These are phyloP conservation scores for Diachasmimorpha longicaudata DNA, from an alignment of 1,140 invertebrate species.

Conservation along the genomic window DNA sequence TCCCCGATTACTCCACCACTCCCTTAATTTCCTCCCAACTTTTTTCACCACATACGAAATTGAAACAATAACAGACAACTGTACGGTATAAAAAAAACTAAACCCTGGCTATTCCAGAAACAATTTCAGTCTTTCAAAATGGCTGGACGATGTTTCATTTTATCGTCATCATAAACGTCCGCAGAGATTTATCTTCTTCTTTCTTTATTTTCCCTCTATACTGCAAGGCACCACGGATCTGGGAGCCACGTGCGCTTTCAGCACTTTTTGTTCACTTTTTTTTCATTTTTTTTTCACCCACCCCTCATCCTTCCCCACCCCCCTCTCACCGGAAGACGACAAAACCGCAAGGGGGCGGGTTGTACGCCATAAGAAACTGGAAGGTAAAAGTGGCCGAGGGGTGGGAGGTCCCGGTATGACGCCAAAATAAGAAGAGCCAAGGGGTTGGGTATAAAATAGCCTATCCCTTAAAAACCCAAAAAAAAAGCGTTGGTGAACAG, in stretches of 20 bases:
- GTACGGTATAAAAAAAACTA: not conserved
- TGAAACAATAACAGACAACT: not conserved
- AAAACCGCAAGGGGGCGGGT: not conserved
- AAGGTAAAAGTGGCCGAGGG: not conserved
- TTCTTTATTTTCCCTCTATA: not conserved
- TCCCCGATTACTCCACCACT: no score
- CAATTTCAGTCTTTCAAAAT: constrained; percentile 1
- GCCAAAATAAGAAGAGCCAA: not conserved
- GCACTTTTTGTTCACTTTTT: not conserved
- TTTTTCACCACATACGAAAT: not conserved
- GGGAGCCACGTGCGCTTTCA: not conserved
- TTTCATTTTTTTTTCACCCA: not conserved
- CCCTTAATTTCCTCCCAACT: no score
- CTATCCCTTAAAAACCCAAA: not conserved
- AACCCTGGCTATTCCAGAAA: not conserved
- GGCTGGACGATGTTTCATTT: not conserved
- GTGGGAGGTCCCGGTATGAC: not conserved
- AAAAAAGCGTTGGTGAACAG: not conserved
- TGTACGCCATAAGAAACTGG: not conserved
- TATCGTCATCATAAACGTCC: constrained; percentile 1
- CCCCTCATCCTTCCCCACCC: not conserved
- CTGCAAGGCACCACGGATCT: not conserved
- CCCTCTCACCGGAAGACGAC: not conserved
- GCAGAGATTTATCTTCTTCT: not conserved
- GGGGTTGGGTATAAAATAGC: not conserved